These are phyloP conservation scores for Polyergus mexicanus DNA, from an alignment of 1,140 invertebrate genomes.

Conservation along the genomic window DNA sequence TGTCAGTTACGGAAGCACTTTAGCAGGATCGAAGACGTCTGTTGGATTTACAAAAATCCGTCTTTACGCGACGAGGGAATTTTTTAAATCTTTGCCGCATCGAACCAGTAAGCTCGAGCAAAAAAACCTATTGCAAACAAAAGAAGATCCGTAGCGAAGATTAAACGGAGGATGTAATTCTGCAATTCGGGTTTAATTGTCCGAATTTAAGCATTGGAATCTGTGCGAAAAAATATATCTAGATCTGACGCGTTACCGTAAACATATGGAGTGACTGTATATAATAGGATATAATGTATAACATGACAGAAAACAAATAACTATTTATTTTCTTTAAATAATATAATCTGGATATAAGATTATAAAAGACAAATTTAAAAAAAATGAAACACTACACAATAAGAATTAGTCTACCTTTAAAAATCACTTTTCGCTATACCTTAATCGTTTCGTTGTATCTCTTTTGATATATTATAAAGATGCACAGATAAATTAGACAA, in stretches of 20 bases:
- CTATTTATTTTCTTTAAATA: not conserved
- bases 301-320: not conserved
- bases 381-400: not conserved
- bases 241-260: not conserved
- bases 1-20: slow-evolving; percentile 27
- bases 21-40: slow-evolving; percentile 35
- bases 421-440: not conserved
- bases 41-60: slow-evolving; percentile 43
- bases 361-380: too few relatives aligned
- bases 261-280: not conserved
- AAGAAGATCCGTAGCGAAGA: not conserved
- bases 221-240: not conserved
- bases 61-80: not conserved
- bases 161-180: slow-evolving; percentile 15
- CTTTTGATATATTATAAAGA: not conserved
- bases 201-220: not conserved
- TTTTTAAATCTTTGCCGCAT: not conserved
- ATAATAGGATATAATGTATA: not conserved
- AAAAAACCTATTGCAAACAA: not conserved
- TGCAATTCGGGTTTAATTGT: not conserved
- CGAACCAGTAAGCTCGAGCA: not conserved
- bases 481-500: slow-evolving; percentile 3
- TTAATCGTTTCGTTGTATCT: not conserved
- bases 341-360: not conserved
- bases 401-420: not conserved